Base-by-base conservation (phyloP, 1,140 invertebrate genomes). In the Delia radicum region DNA sequence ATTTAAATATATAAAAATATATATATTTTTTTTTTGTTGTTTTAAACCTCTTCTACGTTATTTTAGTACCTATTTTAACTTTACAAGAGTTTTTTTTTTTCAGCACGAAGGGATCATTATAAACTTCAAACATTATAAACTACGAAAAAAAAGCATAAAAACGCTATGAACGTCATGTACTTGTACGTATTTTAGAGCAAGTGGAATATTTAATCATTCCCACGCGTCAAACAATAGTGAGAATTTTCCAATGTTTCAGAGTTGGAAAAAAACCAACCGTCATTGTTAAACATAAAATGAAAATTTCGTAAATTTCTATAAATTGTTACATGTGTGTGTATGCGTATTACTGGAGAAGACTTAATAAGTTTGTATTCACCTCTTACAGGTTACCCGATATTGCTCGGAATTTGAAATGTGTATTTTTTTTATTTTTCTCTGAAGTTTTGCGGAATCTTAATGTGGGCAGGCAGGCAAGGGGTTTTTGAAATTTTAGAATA, bases 161-260 rank as follows among this genome's bases (percentile, higher is more conserved):
- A 33, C 65, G 21, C 29, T 69, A 29, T 69, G n/a, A n/a, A n/a
- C n/a, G n/a, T n/a, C n/a, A n/a, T n/a, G 65, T 18, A 69, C 48
- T 55, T 55, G 48, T 55, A n/a, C 24, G 48, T 69, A 69, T 69
- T 69, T 31, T 33, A 33, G 65, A 69, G 18, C 71, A 46, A 46
- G 26, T 73, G 61, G 74, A 75, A 75, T 67, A 75, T 75, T 75
- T 75, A 75, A 75, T 75, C 63, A 48, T 75, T 75, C 74, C 63
- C 74, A 75, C 74, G 74, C 74, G 74, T 67, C 74, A 33, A 67
- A 75, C 74, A 75, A 75, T 75, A 67, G 62, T 75, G 74, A 33
- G 74, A 75, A 75, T 67, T 42, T 69, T n/a, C n/a, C n/a, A n/a
- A n/a, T n/a, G n/a, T n/a, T n/a, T 67, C 63, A 27, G 74, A 74